Conservation (phyloP, 2,888 invertebrate species). For the Thumatha senex region DNA sequence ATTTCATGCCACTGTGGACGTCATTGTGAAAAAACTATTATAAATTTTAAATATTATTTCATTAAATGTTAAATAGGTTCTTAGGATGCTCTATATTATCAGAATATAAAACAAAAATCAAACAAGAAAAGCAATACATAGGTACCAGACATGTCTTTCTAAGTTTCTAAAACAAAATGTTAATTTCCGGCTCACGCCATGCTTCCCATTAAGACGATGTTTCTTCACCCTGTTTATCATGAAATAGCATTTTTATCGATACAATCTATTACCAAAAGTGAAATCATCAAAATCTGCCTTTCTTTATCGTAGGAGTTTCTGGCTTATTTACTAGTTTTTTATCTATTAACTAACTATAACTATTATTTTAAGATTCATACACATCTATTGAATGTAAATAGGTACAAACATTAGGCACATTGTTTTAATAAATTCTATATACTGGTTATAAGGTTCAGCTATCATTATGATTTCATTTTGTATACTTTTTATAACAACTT, state of each 20-base stretch:
- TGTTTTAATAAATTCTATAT: slow-evolving; percentile 2
- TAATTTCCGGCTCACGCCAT: slow-evolving; percentile 60
- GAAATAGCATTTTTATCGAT: slow-evolving; percentile 27
- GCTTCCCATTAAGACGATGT: slow-evolving; percentile 27
- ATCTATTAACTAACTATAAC: neutral
- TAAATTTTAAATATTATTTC: too few relatives aligned
- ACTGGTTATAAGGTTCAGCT: slow-evolving; percentile 5
- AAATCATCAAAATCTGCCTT: neutral
- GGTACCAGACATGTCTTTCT: slow-evolving; percentile 29
- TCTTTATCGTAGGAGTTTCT: neutral
- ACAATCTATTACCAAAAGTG: slow-evolving; percentile 12
- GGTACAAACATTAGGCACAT: too few relatives aligned
- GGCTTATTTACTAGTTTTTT: neutral
- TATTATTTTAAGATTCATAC: neutral
- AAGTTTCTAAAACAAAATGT: slow-evolving; percentile 47
- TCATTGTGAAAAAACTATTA: too few relatives aligned
- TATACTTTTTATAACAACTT: slow-evolving; percentile 23
- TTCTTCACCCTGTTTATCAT: slow-evolving; percentile 23
- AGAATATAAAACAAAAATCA: too few relatives aligned
- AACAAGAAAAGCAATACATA: slow-evolving; percentile 12
- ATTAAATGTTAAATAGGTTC: too few relatives aligned
- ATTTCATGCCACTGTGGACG: too few relatives aligned
- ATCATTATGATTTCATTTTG: slow-evolving; percentile 14
- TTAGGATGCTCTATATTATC: too few relatives aligned
- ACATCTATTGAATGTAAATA: neutral